Conservation (phyloP, 2,888 invertebrate genomes). For the Philereme vetulata region DNA sequence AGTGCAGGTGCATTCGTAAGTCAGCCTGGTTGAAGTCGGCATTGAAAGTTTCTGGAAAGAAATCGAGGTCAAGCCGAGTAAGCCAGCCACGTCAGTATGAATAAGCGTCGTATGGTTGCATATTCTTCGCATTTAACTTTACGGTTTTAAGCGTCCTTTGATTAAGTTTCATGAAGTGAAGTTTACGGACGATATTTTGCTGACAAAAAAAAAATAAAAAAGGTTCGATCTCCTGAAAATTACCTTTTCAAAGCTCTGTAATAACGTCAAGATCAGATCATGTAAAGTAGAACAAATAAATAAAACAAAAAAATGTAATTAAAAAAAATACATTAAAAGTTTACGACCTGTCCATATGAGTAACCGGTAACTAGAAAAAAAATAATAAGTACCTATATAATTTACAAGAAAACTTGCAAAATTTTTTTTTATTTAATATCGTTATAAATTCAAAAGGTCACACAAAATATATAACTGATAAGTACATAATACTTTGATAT, state of each 20-base stretch:
- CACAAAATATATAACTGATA: too few relatives aligned
- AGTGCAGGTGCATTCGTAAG: constrained; percentile 47
- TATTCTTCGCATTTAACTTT: constrained; percentile 48
- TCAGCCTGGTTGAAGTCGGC: constrained; percentile 58
- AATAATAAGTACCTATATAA: too few relatives aligned
- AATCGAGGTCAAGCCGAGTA: constrained; percentile 79
- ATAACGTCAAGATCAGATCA: background rate
- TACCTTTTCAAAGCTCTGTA: constrained; percentile 1
- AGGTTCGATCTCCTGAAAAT: too few relatives aligned
- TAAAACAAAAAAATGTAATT: background rate
- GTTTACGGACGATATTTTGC: background rate
- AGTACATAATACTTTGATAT: too few relatives aligned
- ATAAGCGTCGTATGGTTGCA: constrained; percentile 50
- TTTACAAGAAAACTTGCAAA: too few relatives aligned
- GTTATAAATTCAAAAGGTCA: too few relatives aligned
- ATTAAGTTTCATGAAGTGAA: background rate
- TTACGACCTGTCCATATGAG: background rate
- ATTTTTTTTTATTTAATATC: too few relatives aligned
- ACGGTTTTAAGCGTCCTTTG: background rate
- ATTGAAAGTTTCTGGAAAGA: constrained; percentile 82
- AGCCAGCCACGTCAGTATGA: constrained; percentile 67
- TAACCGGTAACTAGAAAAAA: too few relatives aligned
- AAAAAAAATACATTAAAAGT: background rate
- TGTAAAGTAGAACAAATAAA: background rate
- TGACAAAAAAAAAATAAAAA: background rate